Conservation (phyloP, 2,888 invertebrate species). For the Latrodectus elegans region DNA sequence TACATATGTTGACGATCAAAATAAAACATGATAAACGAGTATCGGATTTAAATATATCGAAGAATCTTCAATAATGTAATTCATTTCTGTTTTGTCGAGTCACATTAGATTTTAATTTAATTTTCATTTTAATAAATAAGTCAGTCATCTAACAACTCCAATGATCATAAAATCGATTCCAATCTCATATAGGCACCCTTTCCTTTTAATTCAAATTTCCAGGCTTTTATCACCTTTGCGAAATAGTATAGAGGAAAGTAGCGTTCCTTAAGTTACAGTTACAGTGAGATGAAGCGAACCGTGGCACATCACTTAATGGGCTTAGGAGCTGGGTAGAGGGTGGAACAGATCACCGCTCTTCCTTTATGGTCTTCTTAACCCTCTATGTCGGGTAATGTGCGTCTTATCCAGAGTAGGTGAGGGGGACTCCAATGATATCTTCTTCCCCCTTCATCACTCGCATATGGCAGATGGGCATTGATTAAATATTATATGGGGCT, state of each 20-base stretch:
- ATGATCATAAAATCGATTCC: no score
- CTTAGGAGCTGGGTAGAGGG: conserved; percentile 32
- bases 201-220: neutral
- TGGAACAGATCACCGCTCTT: conserved; percentile 45
- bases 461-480: conserved; percentile 67
- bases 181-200: neutral
- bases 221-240: neutral
- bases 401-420: conserved; percentile 33
- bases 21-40: no score
- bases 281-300: neutral
- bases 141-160: no score
- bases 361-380: conserved; percentile 64
- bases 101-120: no score
- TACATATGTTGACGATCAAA: no score
- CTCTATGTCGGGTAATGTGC: conserved; percentile 53
- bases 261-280: neutral
- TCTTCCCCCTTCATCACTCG: conserved; percentile 42
- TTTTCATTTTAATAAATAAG: no score
- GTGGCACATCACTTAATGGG: conserved; percentile 27
- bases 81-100: no score
- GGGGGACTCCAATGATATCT: conserved; percentile 19
- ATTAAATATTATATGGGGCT: conserved; percentile 66
- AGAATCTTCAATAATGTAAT: no score
- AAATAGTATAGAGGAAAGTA: neutral
- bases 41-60: no score